Percentiles rank a stretch among this genome's conserved stretches.
Evolutionary conservation across 2,888 invertebrate genomes (phyloP).

Genomic region (Epinotia demarniana): DNA sequence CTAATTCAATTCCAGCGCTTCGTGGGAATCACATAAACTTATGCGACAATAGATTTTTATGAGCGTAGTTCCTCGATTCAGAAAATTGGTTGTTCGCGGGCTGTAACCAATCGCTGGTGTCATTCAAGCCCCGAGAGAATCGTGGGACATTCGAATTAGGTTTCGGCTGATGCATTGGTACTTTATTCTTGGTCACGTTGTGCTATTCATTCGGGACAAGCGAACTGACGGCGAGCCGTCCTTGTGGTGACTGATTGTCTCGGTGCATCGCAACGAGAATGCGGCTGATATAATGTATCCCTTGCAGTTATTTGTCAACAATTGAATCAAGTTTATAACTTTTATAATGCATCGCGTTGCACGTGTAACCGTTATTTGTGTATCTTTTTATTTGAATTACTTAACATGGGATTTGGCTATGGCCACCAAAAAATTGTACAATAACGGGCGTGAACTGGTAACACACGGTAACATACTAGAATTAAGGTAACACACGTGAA

Average conservation of each 20-base stretch:
- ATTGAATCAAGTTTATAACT: constrained; percentile 25
- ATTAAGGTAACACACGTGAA: no score
- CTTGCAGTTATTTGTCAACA: constrained; percentile 31
- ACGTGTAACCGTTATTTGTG: background rate
- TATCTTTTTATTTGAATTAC: no score
- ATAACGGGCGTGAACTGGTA: no score
- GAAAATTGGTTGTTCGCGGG: constrained; percentile 59
- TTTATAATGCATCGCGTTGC: constrained; percentile 20
- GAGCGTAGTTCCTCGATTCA: constrained; percentile 74
- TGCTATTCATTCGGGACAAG: constrained; percentile 37
- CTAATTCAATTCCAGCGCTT: constrained; percentile 47
- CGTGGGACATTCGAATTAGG: constrained; percentile 22
- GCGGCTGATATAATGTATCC: constrained; percentile 32
- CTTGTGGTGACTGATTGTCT: constrained; percentile 30
- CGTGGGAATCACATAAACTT: constrained; percentile 62
- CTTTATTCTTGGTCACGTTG: constrained; percentile 50
- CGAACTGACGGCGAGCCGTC: constrained; percentile 17
- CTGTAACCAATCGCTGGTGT: constrained; percentile 62
- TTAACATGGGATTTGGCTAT: no score
- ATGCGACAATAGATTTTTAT: constrained; percentile 64
- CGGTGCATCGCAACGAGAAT: constrained; percentile 37
- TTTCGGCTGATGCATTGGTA: constrained; percentile 51
- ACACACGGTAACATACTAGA: no score
- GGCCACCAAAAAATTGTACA: no score
- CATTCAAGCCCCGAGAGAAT: constrained; percentile 24